Percentiles rank a stretch among this genome's conserved stretches.
phyloP scores from a whole-genome alignment of 2,113 vertebrate species.

The Rutilus rutilus region DNA sequence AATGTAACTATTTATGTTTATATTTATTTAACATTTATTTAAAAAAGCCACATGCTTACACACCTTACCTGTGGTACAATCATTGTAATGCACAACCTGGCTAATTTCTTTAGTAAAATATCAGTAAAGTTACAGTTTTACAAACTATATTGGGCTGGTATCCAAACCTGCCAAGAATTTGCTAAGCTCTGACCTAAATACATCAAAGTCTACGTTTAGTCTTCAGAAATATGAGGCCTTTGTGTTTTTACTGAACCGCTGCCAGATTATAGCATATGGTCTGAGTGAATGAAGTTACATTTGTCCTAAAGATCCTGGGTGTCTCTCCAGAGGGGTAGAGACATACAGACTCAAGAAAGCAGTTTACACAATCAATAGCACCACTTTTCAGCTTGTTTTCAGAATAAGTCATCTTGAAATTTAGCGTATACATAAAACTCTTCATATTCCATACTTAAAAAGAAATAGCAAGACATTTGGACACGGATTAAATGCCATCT shows the following conservation, averaged over 20 bases:
- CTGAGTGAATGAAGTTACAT: slow-evolving; percentile 1
- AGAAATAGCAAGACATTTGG: neutral
- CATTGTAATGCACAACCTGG: neutral
- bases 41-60: neutral
- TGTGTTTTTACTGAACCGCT: slow-evolving; percentile 15
- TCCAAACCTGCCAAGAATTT: neutral
- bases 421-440: neutral
- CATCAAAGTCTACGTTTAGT: neutral
- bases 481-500: neutral
- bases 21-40: neutral
- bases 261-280: slow-evolving; percentile 9
- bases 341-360: neutral
- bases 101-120: neutral
- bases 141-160: neutral
- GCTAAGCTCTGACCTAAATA: neutral
- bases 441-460: neutral
- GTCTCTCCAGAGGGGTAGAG: neutral
- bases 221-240: neutral
- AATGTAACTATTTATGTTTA: neutral
- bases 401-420: neutral
- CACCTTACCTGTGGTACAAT: neutral
- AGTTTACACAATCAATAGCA: neutral
- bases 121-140: neutral
- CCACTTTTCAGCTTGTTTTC: neutral
- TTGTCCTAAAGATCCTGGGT: neutral